A percentile compares a stretch with the other conserved stretches of the same genome.
These are phyloP conservation scores for Macrostomum lignano DNA, from an alignment of 1,140 invertebrate genomes.

Conservation along the genomic window DNA sequence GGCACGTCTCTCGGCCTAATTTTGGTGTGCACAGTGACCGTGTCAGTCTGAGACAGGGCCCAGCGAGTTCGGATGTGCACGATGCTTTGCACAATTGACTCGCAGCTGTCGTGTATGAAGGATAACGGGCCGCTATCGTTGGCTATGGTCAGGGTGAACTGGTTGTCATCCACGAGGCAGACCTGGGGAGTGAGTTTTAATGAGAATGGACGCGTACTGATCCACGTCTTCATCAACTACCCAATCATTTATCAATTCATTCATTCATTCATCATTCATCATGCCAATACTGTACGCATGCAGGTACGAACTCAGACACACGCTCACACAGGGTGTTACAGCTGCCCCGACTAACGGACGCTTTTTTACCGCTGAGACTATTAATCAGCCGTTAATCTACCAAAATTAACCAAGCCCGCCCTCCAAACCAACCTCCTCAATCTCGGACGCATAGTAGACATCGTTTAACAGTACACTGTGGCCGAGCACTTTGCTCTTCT, in stretches of 20 bases:
- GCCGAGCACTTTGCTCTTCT: constrained; percentile 76
- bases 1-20: constrained; percentile 88
- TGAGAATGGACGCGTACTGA: too few relatives aligned
- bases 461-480: constrained; percentile 75
- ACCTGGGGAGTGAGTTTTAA: constrained; percentile 32
- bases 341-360: too few relatives aligned
- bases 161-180: constrained; percentile 81
- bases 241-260: too few relatives aligned
- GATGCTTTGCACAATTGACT: constrained; percentile 80
- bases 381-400: too few relatives aligned
- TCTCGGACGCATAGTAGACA: constrained; percentile 88
- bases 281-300: too few relatives aligned
- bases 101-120: constrained; percentile 90
- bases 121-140: constrained; percentile 75
- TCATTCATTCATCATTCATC: too few relatives aligned
- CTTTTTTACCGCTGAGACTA: too few relatives aligned
- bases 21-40: constrained; percentile 77
- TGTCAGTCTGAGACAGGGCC: constrained; percentile 80
- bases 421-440: constrained; percentile 44
- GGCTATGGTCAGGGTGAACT: constrained; percentile 74
- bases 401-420: too few relatives aligned
- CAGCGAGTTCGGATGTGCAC: constrained; percentile 82
- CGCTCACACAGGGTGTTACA: too few relatives aligned
- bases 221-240: too few relatives aligned
- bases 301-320: too few relatives aligned